Percentiles rank a stretch among this genome's conserved stretches.
These are phyloP conservation scores for Emydura subglobosa DNA, from an alignment of 2,113 vertebrate genomes.

Conservation along the genomic window DNA sequence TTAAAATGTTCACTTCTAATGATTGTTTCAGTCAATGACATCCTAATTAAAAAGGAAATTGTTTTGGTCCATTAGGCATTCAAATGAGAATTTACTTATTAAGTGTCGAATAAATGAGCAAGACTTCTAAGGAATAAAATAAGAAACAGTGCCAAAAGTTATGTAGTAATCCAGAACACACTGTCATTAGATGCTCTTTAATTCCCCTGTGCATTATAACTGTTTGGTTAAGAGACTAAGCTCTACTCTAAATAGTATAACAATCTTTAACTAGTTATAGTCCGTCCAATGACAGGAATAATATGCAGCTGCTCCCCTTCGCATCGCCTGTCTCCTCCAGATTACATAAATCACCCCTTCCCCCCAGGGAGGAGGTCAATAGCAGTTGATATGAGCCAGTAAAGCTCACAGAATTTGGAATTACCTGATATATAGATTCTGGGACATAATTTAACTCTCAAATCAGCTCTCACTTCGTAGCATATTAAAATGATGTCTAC, in stretches of 20 bases:
- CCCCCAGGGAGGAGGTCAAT: neutral
- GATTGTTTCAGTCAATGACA: conserved; percentile 40
- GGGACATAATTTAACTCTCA: neutral
- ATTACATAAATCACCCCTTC: rapidly evolving
- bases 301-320: neutral
- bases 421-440: neutral
- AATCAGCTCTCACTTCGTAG: neutral
- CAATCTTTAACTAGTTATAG: neutral
- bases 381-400: neutral
- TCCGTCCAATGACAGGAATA: neutral
- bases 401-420: neutral
- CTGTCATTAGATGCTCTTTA: neutral
- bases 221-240: neutral
- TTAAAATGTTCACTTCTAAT: neutral
- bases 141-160: neutral
- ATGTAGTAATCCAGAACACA: neutral
- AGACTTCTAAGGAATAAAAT: neutral
- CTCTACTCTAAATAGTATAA: neutral
- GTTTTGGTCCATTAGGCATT: conserved; percentile 45
- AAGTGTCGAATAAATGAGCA: neutral
- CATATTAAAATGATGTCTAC: neutral
- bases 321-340: neutral
- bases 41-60: conserved; percentile 45
- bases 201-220: neutral
- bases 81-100: neutral